phyloP scores from a whole-genome alignment of 2,113 vertebrate species.

The Rhombomys opimus region DNA sequence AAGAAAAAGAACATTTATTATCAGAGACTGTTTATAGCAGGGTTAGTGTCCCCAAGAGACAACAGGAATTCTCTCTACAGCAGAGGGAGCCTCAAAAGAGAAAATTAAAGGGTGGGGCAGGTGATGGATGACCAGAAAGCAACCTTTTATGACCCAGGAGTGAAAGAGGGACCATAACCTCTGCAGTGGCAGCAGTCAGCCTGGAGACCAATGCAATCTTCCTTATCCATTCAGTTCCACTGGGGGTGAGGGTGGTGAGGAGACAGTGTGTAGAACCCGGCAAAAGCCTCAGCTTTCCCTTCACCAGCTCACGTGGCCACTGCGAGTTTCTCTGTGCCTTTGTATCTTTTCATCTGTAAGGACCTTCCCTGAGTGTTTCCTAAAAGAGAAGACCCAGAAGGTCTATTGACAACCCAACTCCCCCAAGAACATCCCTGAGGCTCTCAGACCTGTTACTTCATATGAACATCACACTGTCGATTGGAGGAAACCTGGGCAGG shows the following conservation, averaged over 20 bases:
- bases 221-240: neutral
- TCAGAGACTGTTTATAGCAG: constrained; percentile 58
- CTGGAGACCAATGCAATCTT: neutral
- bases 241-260: neutral
- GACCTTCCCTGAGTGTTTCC: neutral
- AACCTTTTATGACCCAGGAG: neutral
- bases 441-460: too few species aligned
- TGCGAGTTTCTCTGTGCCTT: neutral
- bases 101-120: neutral
- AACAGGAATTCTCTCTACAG: constrained; percentile 54
- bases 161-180: fast-evolving
- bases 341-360: neutral
- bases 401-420: neutral
- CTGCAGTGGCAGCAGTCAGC: neutral
- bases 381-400: neutral
- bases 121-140: neutral
- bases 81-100: constrained; percentile 27
- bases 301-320: neutral
- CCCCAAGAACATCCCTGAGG: neutral
- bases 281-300: fast-evolving
- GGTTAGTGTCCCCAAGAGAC: constrained; percentile 19
- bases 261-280: neutral
- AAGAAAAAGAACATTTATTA: constrained; percentile 71
- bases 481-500: neutral
- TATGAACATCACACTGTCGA: neutral